phyloP scores from a whole-genome alignment of 30 jellyfish, hydroid and myxozoan species.

The Turritopsis rubra region DNA sequence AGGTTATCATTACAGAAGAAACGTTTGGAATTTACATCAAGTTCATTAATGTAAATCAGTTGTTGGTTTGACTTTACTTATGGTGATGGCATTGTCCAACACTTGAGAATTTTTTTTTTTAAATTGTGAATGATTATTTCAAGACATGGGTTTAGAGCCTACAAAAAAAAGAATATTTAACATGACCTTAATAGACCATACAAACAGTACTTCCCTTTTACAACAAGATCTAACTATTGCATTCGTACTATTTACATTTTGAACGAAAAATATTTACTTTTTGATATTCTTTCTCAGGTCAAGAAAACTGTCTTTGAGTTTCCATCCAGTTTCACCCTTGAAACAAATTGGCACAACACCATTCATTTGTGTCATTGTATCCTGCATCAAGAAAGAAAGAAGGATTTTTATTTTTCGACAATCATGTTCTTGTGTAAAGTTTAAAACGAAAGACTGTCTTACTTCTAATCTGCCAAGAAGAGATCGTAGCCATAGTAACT shows the following conservation, averaged over 20 bases:
- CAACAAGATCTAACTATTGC: no score
- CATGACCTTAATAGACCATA: no score
- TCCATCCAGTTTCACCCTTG: slow-evolving; percentile 86
- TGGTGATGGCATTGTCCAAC: no score
- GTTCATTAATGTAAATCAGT: neutral
- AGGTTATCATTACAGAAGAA: neutral
- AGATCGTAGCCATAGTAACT: slow-evolving; percentile 68
- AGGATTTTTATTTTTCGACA: neutral
- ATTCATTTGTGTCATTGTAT: slow-evolving; percentile 35
- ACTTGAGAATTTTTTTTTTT: no score
- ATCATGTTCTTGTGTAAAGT: neutral
- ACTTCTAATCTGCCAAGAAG: slow-evolving; percentile 60
- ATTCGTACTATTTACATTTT: no score
- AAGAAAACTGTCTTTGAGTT: slow-evolving; percentile 46
- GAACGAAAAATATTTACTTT: no score
- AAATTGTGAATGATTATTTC: no score
- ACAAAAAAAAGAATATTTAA: no score
- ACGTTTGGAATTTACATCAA: no score
- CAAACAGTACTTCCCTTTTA: no score
- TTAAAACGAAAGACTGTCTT: neutral
- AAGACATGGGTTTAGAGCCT: no score
- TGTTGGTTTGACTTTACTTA: neutral
- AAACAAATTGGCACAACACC: slow-evolving; percentile 65
- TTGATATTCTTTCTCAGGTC: slow-evolving; percentile 48
- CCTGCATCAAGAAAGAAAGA: slow-evolving; percentile 23